Conservation (phyloP, 2,888 invertebrate species). For the Macrophya annulata region DNA sequence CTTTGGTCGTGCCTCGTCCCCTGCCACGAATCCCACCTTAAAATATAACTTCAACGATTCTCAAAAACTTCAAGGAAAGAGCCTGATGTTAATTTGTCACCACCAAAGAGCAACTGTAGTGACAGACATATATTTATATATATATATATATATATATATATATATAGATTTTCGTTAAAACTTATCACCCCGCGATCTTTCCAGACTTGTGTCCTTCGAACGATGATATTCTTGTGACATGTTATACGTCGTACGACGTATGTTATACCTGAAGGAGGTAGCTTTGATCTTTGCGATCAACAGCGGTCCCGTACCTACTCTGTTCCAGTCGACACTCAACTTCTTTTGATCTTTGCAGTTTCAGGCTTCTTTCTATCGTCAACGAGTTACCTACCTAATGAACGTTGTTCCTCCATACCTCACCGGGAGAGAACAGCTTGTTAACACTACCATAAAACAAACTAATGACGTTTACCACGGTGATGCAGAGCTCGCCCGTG, state of each 20-base stretch:
- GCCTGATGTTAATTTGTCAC: background rate
- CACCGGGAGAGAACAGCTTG: conserved; percentile 54
- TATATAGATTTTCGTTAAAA: background rate
- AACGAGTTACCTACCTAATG: conserved; percentile 46
- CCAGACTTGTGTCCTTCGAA: background rate
- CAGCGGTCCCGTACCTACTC: background rate
- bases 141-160: too few species aligned
- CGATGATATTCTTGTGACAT: conserved; percentile 16
- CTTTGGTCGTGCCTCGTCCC: background rate
- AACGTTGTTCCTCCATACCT: conserved; percentile 45
- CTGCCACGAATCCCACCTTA: background rate
- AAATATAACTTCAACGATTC: background rate
- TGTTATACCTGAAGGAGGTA: conserved; percentile 5
- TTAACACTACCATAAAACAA: conserved; percentile 60
- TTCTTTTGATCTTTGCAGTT: conserved; percentile 37
- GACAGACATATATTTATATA: background rate
- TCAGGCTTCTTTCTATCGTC: conserved; percentile 33
- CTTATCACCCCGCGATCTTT: background rate
- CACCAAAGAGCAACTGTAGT: background rate
- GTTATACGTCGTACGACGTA: background rate
- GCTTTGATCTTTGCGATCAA: conserved; percentile 35
- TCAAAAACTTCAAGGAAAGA: background rate
- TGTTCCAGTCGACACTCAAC: conserved; percentile 24
- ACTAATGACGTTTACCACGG: conserved; percentile 59
- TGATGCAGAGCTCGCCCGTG: conserved; percentile 20